Conservation (phyloP, 2,888 invertebrate species). For the Nemurella pictetii region DNA sequence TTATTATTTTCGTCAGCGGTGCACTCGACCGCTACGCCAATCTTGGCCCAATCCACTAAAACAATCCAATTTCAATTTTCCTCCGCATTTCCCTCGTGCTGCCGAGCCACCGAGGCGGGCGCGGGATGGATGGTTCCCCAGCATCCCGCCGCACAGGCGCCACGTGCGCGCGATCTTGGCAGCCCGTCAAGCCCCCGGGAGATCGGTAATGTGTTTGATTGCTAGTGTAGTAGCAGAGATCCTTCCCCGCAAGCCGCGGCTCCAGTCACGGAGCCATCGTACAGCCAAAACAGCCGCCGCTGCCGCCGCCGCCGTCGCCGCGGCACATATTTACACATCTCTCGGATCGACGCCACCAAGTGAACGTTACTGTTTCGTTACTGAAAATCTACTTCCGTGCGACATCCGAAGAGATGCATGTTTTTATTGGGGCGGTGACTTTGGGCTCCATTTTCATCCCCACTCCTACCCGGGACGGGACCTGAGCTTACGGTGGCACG, state of each 20-base stretch:
- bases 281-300: neutral
- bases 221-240: slow-evolving; percentile 16
- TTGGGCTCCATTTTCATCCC: slow-evolving; percentile 16
- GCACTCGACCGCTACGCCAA: neutral
- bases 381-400: neutral
- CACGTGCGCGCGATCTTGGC: slow-evolving; percentile 31
- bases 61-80: neutral
- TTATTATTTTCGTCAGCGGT: too few relatives aligned
- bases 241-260: neutral
- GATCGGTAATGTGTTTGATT: slow-evolving; percentile 32
- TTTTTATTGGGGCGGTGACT: slow-evolving; percentile 13
- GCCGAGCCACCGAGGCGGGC: slow-evolving; percentile 2
- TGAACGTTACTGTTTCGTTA: neutral
- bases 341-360: neutral
- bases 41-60: neutral
- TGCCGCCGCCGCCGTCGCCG: neutral
- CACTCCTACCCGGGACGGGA: slow-evolving; percentile 24
- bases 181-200: slow-evolving; percentile 37
- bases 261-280: neutral
- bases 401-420: slow-evolving; percentile 6
- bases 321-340: neutral
- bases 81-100: neutral
- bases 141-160: slow-evolving; percentile 35
- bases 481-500: slow-evolving; percentile 18
- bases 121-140: slow-evolving; percentile 33